Percentiles rank a stretch among this genome's conserved stretches.
These are phyloP conservation scores for Siniperca obscura DNA, from an alignment of 2,797 vertebrate species.

Conservation along the genomic window DNA sequence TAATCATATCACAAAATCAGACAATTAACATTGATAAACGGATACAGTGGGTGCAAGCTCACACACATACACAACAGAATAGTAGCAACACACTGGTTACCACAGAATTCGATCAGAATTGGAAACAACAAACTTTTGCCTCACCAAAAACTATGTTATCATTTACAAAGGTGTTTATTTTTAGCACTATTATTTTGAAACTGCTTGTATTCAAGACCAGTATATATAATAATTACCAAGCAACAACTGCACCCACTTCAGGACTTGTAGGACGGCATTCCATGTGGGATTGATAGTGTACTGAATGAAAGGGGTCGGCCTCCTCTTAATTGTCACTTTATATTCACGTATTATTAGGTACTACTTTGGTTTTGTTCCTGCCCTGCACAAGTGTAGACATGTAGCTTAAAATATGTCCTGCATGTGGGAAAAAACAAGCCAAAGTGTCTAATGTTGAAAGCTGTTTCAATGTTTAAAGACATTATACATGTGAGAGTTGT, in stretches of 20 bases:
- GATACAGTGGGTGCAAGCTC: not conserved
- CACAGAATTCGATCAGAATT: conserved; percentile 16
- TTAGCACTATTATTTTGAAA: conserved; percentile 20
- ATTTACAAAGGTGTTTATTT: conserved; percentile 10
- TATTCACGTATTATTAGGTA: not conserved
- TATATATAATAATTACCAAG: conserved; percentile 18
- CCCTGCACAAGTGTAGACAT: not conserved
- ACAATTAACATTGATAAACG: not conserved
- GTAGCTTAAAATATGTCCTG: not conserved
- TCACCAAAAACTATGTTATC: not conserved
- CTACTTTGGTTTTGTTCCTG: conserved; percentile 13
- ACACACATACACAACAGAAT: not conserved
- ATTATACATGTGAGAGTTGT: not conserved
- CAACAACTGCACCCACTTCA: conserved; percentile 29
- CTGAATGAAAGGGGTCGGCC: conserved; percentile 14
- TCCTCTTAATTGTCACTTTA: not conserved
- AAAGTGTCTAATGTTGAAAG: not conserved
- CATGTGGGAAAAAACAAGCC: not conserved
- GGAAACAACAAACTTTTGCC: not conserved
- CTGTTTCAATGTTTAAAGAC: not conserved
- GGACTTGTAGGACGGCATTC: conserved; percentile 27
- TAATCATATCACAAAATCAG: not conserved
- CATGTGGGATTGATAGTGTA: conserved; percentile 5
- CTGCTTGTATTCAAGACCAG: not conserved
- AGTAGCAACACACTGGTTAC: conserved; percentile 1